Conservation (phyloP, 2,113 vertebrate species). For the Saguinus imperator region DNA sequence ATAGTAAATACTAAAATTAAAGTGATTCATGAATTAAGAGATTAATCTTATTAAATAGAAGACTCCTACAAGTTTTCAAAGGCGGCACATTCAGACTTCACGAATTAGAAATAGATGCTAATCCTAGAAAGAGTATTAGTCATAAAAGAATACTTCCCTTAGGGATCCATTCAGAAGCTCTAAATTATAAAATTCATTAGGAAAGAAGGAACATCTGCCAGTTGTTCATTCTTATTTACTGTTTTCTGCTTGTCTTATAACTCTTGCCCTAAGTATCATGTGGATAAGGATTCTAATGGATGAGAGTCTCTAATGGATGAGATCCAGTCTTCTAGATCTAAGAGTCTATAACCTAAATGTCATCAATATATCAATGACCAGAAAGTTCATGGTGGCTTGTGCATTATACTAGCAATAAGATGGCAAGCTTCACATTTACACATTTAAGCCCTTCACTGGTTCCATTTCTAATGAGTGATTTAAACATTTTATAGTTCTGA, state of each 20-base stretch:
- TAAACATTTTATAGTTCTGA: background rate
- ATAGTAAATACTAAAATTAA: slow-evolving; percentile 10
- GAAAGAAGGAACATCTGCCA: background rate
- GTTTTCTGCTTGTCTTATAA: slow-evolving; percentile 28
- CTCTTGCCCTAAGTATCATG: background rate
- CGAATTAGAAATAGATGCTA: slow-evolving; percentile 52
- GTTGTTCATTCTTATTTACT: slow-evolving; percentile 14
- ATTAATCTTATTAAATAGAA: background rate
- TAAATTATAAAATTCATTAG: slow-evolving; percentile 35
- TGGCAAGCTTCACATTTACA: background rate
- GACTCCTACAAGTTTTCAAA: background rate
- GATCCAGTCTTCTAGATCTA: background rate
- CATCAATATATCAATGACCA: background rate
- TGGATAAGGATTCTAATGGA: background rate
- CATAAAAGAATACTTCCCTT: background rate
- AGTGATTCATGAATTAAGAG: background rate
- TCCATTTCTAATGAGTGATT: background rate
- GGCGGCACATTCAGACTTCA: background rate
- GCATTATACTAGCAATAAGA: background rate
- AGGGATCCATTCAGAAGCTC: background rate
- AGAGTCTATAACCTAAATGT: background rate
- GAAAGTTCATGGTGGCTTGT: background rate
- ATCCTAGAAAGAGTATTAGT: background rate
- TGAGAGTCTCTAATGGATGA: background rate
- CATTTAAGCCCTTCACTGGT: background rate